A percentile compares a stretch with the other conserved stretches of the same genome.
phyloP scores from a whole-genome alignment of 2,113 vertebrate species.

The Aphelocoma coerulescens region DNA sequence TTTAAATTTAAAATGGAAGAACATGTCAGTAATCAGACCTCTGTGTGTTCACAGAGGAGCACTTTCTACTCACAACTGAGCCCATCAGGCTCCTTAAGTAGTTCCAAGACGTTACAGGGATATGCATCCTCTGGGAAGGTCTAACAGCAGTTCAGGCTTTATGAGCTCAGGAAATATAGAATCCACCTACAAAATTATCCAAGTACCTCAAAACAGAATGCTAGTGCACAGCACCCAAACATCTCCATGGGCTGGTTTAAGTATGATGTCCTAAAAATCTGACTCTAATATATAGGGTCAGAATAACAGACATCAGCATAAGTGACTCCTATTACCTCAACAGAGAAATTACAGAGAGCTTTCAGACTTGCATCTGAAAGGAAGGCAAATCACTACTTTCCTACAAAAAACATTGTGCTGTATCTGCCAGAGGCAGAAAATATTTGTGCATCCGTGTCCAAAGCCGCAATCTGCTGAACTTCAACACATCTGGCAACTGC shows the following conservation, averaged over 20 bases:
- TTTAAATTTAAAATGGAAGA: neutral
- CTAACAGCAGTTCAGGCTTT: neutral
- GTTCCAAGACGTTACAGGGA: neutral
- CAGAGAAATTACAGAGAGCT: neutral
- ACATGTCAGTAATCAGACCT: neutral
- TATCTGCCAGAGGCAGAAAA: neutral
- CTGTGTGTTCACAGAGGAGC: neutral
- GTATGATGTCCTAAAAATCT: neutral
- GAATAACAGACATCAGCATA: neutral
- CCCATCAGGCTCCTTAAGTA: neutral
- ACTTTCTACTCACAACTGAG: neutral
- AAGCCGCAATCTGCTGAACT: neutral
- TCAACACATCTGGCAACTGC: conserved; percentile 7
- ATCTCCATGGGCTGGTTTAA: neutral
- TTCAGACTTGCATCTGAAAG: neutral
- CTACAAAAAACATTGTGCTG: neutral
- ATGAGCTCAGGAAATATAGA: neutral
- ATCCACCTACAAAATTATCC: neutral
- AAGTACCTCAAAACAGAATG: neutral
- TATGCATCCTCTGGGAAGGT: neutral
- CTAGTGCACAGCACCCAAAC: neutral
- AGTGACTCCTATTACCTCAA: neutral
- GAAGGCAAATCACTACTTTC: neutral
- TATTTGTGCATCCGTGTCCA: neutral
- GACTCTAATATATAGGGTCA: neutral